These are phyloP conservation scores for Ophthalmolycus amberensis DNA, from an alignment of 2,113 vertebrate genomes.

Conservation along the genomic window DNA sequence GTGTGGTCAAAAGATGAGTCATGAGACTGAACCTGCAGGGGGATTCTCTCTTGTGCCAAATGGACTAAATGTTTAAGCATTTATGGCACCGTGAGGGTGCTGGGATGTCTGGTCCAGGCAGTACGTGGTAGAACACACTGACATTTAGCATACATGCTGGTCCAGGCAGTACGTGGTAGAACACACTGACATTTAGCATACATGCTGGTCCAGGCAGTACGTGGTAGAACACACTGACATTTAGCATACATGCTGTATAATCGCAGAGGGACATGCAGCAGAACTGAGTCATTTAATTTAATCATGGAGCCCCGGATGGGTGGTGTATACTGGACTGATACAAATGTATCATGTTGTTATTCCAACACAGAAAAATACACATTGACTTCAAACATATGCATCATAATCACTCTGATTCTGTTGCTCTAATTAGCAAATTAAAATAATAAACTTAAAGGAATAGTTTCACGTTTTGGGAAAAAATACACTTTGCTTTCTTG, in stretches of 20 bases:
- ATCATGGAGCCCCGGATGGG: constrained; percentile 28
- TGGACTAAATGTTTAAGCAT: constrained; percentile 18
- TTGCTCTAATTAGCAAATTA: neutral
- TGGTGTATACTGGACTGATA: constrained; percentile 18
- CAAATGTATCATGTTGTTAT: constrained; percentile 13
- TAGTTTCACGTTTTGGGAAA: neutral
- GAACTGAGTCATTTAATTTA: constrained; percentile 28
- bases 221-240: neutral
- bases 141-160: neutral
- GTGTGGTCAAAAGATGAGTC: constrained; percentile 42
- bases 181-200: too few relatives aligned
- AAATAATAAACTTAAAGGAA: constrained; percentile 1
- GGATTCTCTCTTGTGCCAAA: constrained; percentile 20
- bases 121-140: too few relatives aligned
- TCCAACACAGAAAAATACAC: constrained; percentile 6
- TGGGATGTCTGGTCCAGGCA: neutral
- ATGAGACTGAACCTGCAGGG: constrained; percentile 24
- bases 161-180: neutral
- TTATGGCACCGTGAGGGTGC: neutral
- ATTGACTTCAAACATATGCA: constrained; percentile 12
- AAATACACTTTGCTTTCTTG: neutral
- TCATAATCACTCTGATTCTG: neutral
- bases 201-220: neutral
- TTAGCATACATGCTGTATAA: neutral
- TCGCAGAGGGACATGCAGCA: constrained; percentile 6